These are phyloP conservation scores for Centroberyx gerrardi DNA, from an alignment of 2,797 vertebrate genomes.

Conservation along the genomic window DNA sequence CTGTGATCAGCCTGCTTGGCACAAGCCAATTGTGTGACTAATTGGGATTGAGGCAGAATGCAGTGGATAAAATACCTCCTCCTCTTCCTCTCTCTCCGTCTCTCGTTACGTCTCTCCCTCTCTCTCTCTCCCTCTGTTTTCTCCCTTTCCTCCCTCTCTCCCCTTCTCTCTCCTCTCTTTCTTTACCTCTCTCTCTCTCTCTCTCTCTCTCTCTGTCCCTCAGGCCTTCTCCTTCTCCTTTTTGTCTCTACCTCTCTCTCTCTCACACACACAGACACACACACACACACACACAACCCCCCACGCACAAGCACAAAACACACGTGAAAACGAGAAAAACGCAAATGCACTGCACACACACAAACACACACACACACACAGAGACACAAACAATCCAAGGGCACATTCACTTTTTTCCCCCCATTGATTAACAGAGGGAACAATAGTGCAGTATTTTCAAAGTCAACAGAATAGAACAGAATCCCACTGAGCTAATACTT, in stretches of 20 bases:
- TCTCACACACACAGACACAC: conserved; percentile 2
- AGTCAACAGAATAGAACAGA: conserved; percentile 33
- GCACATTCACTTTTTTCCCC: not conserved
- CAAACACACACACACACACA: conserved; percentile 3
- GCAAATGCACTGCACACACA: not conserved
- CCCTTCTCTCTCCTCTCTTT: conserved; percentile 12
- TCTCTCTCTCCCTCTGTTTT: not conserved
- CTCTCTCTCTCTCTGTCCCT: not conserved
- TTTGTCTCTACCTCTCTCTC: not conserved
- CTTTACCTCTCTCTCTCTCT: not conserved
- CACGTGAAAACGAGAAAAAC: too few relatives aligned
- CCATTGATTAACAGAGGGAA: not conserved
- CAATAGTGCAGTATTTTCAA: conserved; percentile 24
- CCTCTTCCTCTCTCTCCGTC: conserved; percentile 34
- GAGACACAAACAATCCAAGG: not conserved
- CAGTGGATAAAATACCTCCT: conserved; percentile 61
- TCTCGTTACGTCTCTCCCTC: conserved; percentile 25
- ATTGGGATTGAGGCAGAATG: conserved; percentile 67
- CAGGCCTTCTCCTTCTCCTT: conserved; percentile 9
- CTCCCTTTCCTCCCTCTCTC: not conserved
- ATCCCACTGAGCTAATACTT: conserved; percentile 23
- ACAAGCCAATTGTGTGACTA: conserved; percentile 71
- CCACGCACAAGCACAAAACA: not conserved
- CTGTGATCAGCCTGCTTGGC: conserved; percentile 66
- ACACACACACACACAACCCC: not conserved